Evolutionary conservation across 2,888 invertebrate species (phyloP).

Genomic region (Blera fallax): DNA sequence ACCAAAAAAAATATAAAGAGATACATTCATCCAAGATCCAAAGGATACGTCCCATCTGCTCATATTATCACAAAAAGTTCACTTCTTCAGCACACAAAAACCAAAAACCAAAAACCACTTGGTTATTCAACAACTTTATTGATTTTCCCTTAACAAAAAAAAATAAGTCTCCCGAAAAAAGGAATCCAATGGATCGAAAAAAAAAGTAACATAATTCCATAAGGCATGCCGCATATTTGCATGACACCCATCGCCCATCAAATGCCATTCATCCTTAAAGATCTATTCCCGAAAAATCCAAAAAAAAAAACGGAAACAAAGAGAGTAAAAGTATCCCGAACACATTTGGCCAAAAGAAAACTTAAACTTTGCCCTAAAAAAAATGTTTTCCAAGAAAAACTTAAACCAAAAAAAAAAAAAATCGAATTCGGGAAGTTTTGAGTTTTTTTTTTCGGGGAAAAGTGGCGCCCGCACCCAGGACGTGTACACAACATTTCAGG

Average conservation of each 20-base stretch:
- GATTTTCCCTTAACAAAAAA: constrained; percentile 48
- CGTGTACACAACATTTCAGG: constrained; percentile 35
- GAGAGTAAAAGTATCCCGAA: constrained; percentile 18
- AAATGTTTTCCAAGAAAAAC: neutral
- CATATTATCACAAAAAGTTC: constrained; percentile 45
- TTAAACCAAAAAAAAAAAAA: constrained; percentile 21
- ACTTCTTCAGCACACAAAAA: constrained; percentile 28
- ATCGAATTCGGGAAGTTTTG: constrained; percentile 32
- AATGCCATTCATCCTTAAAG: constrained; percentile 24
- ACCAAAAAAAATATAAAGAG: neutral
- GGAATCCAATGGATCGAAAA: constrained; percentile 62
- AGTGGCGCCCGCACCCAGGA: constrained; percentile 27
- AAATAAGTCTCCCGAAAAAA: neutral
- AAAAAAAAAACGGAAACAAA: constrained; percentile 4
- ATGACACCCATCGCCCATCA: constrained; percentile 53
- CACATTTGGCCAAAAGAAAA: constrained; percentile 46
- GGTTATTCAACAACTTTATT: constrained; percentile 67
- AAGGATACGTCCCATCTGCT: constrained; percentile 62
- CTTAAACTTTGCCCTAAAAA: constrained; percentile 60
- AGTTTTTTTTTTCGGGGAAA: constrained; percentile 21
- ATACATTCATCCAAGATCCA: neutral
- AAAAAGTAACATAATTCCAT: constrained; percentile 65
- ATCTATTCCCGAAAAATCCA: constrained; percentile 25
- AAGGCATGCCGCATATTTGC: constrained; percentile 66
- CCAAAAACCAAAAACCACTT: constrained; percentile 43